Base-by-base conservation (phyloP, 2,797 vertebrate species). In the Staurois parvus region DNA sequence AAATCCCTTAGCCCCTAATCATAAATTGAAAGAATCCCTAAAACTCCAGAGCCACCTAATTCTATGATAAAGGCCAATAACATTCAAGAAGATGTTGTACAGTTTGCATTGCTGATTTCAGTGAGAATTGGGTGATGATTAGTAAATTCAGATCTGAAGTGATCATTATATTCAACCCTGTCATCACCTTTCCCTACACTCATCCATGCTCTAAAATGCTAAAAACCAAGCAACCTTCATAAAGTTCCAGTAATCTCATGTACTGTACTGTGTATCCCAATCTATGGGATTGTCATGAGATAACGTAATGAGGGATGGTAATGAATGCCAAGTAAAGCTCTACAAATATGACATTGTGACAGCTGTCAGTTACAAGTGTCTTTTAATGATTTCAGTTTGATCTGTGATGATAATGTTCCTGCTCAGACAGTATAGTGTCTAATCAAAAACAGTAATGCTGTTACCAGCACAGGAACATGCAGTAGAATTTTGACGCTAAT, bases 361-460 rank as follows among this genome's bases (percentile, higher is more conserved):
- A 74, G 56, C 81, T 32, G 34, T 72, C 68, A 80, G 56, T 87
- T 64, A 83, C 84, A 40, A 67, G 11, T 62, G 30, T 64, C 26
- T 83, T 79, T 78, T 83, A 86, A 83, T 83, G 74, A 86, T 73
- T 67, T 52, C 42, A 80, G 85, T 74, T 86, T 83, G 85, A 78
- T 83, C 42, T 72, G 37, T 68, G 62, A 73, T 66, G 68, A 34
- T 40, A 56, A 26, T 67, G 32, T 52, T 81, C 62, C 21, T 40
- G 64, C 68, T 29, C 28, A 67, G 56, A 69, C 77, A 76, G 9
- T 30, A 29, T 64, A 68, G 64, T 62, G 26, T 37, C 34, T 74
- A 59, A 85, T 52, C 17, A 78, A 29, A 34, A 66, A n/a, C 11
- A n/a, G 59, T 66, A 66, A 28, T 66, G n/a, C 26, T 29, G 64